Evolutionary conservation across 2,113 vertebrate genomes (phyloP), one percentile per base, ranked within the genome.

Genomic region (Passer montanus): DNA sequence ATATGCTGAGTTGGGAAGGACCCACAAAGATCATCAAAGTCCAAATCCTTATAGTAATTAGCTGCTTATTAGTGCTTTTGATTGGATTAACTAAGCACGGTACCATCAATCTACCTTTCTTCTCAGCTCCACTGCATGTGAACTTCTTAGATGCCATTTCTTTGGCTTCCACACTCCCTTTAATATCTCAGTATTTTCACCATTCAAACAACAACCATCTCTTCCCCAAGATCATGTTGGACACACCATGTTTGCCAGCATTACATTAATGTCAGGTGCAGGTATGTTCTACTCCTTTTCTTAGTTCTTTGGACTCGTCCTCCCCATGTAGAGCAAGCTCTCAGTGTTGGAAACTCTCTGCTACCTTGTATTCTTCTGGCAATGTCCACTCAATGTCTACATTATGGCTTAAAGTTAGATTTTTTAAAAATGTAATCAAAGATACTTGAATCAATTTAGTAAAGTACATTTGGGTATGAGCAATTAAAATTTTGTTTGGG

Each of bases 331-430:
- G 39, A 84, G 30, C 13, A 90, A 87, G 26, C 5, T 82, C 56
- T 27, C 52, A 55, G 41, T 77, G 41, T 27, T 14, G 44, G 10
- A 13, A 87, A 74, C 26, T 30, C 19, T 63, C 43, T 58, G 23
- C 30, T 59, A 58, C 43, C 21, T 44, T 50, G 20, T n/a, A 35
- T 52, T 59, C 33, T 75, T 74, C 50, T 69, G 31, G 30, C 46
- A 59, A 47, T 37, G 27, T 75, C 35, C 39, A 81, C 15, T 13
- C 1, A 0, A 85, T 8, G 5, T 13, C 10, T 4, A 18, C 4
- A 27, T 39, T 33, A 35, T n/a, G 44, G 20, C 5, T 49, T 22
- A 69, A 6, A 31, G 13, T 66, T 15, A 44, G 31, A 64, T 85
- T 83, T 59, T 58, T 35, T 33, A 28, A 85, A 92, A 83, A 53